These are phyloP conservation scores for Psix sp. DNA, from an alignment of 1,140 invertebrate species.

Conservation along the genomic window DNA sequence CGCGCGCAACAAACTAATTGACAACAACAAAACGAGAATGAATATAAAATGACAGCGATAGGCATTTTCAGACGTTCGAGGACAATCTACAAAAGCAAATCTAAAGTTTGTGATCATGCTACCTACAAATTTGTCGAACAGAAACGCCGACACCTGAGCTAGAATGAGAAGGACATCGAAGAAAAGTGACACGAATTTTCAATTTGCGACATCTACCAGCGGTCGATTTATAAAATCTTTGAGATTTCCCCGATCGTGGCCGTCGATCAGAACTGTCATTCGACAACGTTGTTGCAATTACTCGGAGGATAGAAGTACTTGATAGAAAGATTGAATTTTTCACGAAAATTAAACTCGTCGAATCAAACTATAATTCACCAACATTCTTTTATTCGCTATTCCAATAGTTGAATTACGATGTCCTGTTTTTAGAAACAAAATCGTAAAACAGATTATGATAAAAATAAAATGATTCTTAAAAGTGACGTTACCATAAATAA, in stretches of 20 bases:
- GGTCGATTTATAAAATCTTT: conserved; percentile 60
- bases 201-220: conserved; percentile 66
- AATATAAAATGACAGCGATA: conserved; percentile 42
- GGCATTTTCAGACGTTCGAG: conserved; percentile 26
- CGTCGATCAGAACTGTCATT: conserved; percentile 60
- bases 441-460: too few relatives aligned
- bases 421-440: too few relatives aligned
- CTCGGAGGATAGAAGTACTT: conserved; percentile 21
- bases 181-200: conserved; percentile 66
- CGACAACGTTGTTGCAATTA: conserved; percentile 54
- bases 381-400: neutral
- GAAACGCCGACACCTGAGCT: conserved; percentile 27
- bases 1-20: conserved; percentile 32
- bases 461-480: too few relatives aligned
- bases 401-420: neutral
- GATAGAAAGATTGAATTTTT: conserved; percentile 49
- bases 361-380: conserved; percentile 3
- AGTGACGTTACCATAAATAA: too few relatives aligned
- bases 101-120: conserved; percentile 40
- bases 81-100: conserved; percentile 44
- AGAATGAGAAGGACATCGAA: conserved; percentile 31
- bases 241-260: conserved; percentile 56
- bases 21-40: conserved; percentile 36
- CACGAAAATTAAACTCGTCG: conserved; percentile 35
- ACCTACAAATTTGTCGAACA: conserved; percentile 27